Base-by-base conservation (phyloP, 2,888 invertebrate species). In the Cordilura impudica region DNA sequence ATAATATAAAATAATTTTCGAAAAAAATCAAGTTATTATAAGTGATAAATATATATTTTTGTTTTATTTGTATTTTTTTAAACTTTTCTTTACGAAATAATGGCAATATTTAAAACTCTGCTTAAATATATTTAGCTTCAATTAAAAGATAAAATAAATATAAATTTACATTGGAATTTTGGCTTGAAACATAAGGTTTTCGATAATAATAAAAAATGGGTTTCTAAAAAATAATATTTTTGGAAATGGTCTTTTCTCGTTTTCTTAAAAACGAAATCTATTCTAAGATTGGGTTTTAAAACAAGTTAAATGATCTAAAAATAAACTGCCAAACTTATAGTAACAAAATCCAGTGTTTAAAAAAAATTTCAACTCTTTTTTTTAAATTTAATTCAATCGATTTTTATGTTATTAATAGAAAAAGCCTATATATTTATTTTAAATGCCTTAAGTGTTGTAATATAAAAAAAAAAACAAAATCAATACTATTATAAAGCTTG, bases 361-460 rank as follows among this genome's bases (percentile, higher is more conserved):
- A 19, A 26, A 39, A 29, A 8, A 2, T 45, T 67, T 61, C 61
- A 39, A 51, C 66, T 8, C 12, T 6, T 18, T 56, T 56, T 12
- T 31, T 12, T 14, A 53, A 51, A 12, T n/a, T 35, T 29, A 14
- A 21, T 19, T 35, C n/a, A 7, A 47, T 6, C 8, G 7, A 19
- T 47, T 10, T 39, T 6, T 39, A 8, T 53, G 43, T 39, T 21
- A 56, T 65, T 70, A 14, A 39, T n/a, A 35, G 29, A 43, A 61
- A 65, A 63, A 65, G 67, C 73, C 78, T 69, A 78, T 31, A 81
- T 60, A 63, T 58, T 72, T 71, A 53, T 65, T 76, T 61, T 60
- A 80, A 69, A 70, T 65, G 70, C 76, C 65, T 86, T 63, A 87
- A 35, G 84, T 83, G 53, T 87, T 82, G 76, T 80, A 72, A 72